Evolutionary conservation across 2,888 invertebrate species (phyloP), one percentile per base, ranked within the genome.

Genomic region (Platerodrilus igneus): DNA sequence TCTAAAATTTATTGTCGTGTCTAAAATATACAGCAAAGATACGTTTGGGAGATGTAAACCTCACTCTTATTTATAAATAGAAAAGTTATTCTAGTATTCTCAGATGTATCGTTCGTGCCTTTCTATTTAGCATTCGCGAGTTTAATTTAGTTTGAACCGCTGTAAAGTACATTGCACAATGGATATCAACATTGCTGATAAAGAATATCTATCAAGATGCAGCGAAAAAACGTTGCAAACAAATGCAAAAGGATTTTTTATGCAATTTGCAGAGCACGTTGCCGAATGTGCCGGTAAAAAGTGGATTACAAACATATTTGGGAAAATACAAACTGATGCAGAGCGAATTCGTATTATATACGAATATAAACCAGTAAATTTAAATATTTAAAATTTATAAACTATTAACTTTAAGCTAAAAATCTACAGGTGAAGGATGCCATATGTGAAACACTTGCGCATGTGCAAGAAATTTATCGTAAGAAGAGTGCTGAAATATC

Each of bases 221-320:
- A 86, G 84, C 55, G 76, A 79, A 54, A 77, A 79, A 42, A 89
- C 88, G 0, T 72, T 89, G 0, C 85, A 83, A 62, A 81, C 86
- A 1, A 78, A 81, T 51, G 72, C 74, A 42, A 78, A 81, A 53
- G 88, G 88, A 0, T 89, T 88, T 65, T 87, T 89, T 62, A 71
- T 76, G 47, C 75, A 75, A 23, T 76, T 86, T 47, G 77, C 74
- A 13, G 75, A 81, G 30, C 73, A 77, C 51, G 74, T 85, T 11
- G 70, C 70, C 0, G 62, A 72, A 5, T 51, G 70, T 14, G 77
- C 72, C 0, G 76, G 76, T 6, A 56, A 72, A 16, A 64, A 71
- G 19, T 85, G 84, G 84, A 68, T 83, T 26, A 62, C 72, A 10
- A 69, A 71, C 44, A 68, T 68, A 39, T 82, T 86, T 50, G 78